phyloP scores from a whole-genome alignment of 2,113 vertebrate genomes.

The Lipophrys pholis region DNA sequence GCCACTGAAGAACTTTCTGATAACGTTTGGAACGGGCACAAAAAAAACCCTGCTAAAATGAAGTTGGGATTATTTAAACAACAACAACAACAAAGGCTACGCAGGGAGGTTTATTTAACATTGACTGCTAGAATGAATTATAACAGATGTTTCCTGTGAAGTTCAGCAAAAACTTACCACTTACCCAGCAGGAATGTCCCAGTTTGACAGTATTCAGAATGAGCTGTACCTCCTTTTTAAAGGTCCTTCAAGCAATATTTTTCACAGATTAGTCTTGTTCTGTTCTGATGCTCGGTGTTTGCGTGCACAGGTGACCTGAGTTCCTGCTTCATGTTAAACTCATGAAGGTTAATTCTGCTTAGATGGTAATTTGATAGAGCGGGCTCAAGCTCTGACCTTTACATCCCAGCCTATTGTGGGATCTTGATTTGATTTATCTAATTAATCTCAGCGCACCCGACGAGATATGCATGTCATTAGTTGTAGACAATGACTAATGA shows the following conservation, averaged over 20 bases:
- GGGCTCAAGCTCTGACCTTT: conserved; percentile 53
- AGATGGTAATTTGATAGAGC: conserved; percentile 25
- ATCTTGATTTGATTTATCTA: conserved; percentile 59
- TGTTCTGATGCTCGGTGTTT: background rate
- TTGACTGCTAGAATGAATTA: too few species aligned
- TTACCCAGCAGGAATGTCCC: too few species aligned
- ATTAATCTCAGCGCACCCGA: conserved; percentile 49
- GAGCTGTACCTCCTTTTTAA: too few species aligned
- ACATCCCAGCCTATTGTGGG: conserved; percentile 40
- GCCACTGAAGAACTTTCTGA: too few species aligned
- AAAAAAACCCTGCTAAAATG: too few species aligned
- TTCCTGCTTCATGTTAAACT: conserved; percentile 1
- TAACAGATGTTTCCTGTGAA: too few species aligned
- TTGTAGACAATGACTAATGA: conserved; percentile 46
- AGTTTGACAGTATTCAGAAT: too few species aligned
- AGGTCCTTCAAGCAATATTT: background rate
- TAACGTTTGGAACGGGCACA: too few species aligned
- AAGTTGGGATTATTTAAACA: too few species aligned
- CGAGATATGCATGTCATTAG: conserved; percentile 34
- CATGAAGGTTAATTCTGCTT: conserved; percentile 13
- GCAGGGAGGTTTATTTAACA: too few species aligned
- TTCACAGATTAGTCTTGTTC: background rate
- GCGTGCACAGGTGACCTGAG: background rate
- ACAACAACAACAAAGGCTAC: too few species aligned
- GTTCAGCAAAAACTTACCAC: too few species aligned